Conservation (phyloP, 2,113 vertebrate species). For the Calyptomena viridis region DNA sequence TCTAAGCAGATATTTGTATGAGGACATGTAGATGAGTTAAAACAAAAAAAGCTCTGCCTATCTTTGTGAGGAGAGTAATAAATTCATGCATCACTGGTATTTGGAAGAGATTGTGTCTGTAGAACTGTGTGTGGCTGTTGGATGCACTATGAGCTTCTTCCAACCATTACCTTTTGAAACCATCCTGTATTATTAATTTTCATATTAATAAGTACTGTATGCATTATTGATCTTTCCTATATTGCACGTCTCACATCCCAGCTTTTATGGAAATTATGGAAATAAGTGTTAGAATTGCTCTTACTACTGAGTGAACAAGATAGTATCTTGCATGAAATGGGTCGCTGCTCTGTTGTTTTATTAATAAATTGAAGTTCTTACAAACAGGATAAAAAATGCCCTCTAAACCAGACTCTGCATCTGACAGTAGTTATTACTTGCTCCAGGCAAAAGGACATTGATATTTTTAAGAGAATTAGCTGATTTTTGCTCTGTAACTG, state of each 20-base stretch:
- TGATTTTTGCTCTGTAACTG: not conserved
- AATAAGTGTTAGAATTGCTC: not conserved
- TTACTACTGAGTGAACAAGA: not conserved
- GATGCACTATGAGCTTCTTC: not conserved
- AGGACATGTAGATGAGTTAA: not conserved
- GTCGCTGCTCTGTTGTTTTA: not conserved
- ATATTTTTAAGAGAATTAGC: not conserved
- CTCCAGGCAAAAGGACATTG: not conserved
- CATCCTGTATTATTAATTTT: not conserved
- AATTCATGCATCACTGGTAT: not conserved
- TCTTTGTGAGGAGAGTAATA: not conserved
- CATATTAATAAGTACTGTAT: too few species aligned
- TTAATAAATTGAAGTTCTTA: not conserved
- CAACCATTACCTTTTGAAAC: not conserved
- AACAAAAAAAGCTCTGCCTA: not conserved
- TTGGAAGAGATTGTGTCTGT: not conserved
- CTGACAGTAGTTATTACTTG: not conserved
- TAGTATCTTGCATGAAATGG: not conserved
- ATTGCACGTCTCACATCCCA: not conserved
- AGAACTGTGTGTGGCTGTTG: not conserved
- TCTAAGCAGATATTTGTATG: not conserved
- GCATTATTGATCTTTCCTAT: not conserved
- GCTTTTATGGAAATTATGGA: not conserved
- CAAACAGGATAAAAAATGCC: not conserved
- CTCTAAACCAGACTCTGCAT: not conserved